Base-by-base conservation (phyloP, 2,888 invertebrate genomes). In the Tortrix viridana region DNA sequence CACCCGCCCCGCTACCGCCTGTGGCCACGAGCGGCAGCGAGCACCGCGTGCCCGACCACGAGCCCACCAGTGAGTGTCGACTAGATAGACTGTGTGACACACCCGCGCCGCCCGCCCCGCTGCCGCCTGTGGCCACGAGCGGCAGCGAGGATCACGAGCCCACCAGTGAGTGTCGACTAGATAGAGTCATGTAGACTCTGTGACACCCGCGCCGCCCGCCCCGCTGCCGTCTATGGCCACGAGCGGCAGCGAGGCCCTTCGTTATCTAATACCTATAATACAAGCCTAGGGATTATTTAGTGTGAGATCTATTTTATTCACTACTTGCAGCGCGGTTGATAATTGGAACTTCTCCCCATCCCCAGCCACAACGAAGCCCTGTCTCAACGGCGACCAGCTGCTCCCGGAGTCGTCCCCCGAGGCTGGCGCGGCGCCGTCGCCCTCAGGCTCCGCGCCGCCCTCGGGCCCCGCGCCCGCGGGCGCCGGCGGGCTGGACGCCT, bases 401-500 rank as follows among this genome's bases (percentile, higher is more conserved):
- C 74, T 73, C 2, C 84, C 78, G 5, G 84, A 81, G 3, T 71
- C 68, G 32, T 50, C 65, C 43, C 46, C 38, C 53, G 9, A 18
- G 12, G 47, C n/a, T n/a, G 47, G 37, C 16, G 37, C 57, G 26
- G 47, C 47, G 22, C 1, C 46, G 12, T 7, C 19, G 12, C 9
- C 46, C 18, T 12, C 49, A n/a, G n/a, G n/a, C 16, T 2, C 23
- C 38, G 53, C 67, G 20, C 72, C 65, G 26, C 60, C 66, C n/a
- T 65, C 58, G 14, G 60, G 65, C 38, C 65, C 70, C 43, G 67
- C 68, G 53, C 62, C 72, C 69, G 58, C 71, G 72, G 46, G 71
- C 69, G 74, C 78, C 68, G 70, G 92, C 4, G 95, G 95, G 1
- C 88, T 97, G 55, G 95, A 96, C 72, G 89, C 95, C 52, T 98